A percentile compares a stretch with the other conserved stretches of the same genome.
phyloP scores from a whole-genome alignment of 2,797 vertebrate genomes.

The Lacerta viridis region DNA sequence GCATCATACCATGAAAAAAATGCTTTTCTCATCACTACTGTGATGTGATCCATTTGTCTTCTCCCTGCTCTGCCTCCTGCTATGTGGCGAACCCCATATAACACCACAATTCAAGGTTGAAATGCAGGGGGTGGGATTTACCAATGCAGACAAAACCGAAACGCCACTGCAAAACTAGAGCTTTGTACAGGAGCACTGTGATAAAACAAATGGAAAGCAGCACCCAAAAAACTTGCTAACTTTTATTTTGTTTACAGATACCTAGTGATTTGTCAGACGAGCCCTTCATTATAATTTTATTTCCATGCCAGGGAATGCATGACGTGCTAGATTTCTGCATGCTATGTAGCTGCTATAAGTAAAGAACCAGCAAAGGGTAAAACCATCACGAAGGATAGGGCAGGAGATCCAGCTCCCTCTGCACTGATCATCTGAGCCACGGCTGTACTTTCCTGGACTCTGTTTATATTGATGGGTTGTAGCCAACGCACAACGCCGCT shows the following conservation, averaged over 20 bases:
- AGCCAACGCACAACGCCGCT: slow-evolving; percentile 13
- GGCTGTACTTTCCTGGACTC: slow-evolving; percentile 26
- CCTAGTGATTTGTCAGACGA: neutral
- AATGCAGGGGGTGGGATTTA: neutral
- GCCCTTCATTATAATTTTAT: neutral
- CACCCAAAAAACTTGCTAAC: neutral
- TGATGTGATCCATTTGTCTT: neutral
- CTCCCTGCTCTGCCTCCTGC: neutral
- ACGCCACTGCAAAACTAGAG: neutral
- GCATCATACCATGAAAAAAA: neutral
- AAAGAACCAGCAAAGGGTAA: neutral
- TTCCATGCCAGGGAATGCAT: neutral
- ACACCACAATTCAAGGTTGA: neutral
- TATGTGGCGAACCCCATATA: neutral
- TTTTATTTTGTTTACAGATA: neutral
- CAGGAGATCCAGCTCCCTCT: neutral
- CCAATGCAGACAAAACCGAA: neutral
- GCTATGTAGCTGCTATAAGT: neutral
- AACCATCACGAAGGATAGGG: neutral
- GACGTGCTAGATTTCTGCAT: neutral
- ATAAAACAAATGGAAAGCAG: neutral
- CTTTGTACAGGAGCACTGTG: neutral
- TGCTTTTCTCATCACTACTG: neutral
- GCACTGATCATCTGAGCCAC: neutral
- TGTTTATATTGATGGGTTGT: slow-evolving; percentile 31